Conservation (phyloP, 1,140 invertebrate species). For the Calephelis virginiensis region DNA sequence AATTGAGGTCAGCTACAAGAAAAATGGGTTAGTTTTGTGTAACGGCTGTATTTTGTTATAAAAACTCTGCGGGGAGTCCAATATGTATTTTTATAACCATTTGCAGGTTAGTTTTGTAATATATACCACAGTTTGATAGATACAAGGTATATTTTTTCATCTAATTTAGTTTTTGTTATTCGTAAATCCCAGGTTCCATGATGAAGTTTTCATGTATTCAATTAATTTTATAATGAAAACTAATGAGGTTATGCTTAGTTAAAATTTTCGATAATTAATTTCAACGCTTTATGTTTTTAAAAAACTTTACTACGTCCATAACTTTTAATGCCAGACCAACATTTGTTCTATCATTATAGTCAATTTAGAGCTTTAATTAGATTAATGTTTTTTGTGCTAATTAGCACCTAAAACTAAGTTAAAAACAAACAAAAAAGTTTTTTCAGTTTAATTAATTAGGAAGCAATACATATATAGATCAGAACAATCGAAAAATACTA, state of each 20-base stretch:
- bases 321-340: not conserved
- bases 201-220: constrained; percentile 1
- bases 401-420: not conserved
- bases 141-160: not conserved
- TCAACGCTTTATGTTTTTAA: not conserved
- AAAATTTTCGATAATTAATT: constrained; percentile 3
- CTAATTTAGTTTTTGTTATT: not conserved
- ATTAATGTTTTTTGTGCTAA: constrained; percentile 1
- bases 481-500: too few species aligned
- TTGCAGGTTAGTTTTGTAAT: not conserved
- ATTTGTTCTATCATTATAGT: not conserved
- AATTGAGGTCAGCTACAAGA: constrained; percentile 1
- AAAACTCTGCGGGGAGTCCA: constrained; percentile 3
- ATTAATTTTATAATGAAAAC: constrained; percentile 14
- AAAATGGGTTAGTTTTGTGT: not conserved
- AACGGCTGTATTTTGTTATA: constrained; percentile 6
- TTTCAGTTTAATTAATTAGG: not conserved
- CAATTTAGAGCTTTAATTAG: not conserved
- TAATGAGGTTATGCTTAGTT: not conserved
- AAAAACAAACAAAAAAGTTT: not conserved
- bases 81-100: constrained; percentile 5
- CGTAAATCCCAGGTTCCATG: not conserved
- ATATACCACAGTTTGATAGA: not conserved
- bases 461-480: too few species aligned
- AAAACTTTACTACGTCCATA: not conserved